Conservation (phyloP, 2,888 invertebrate genomes). For the Fragum fragum region DNA sequence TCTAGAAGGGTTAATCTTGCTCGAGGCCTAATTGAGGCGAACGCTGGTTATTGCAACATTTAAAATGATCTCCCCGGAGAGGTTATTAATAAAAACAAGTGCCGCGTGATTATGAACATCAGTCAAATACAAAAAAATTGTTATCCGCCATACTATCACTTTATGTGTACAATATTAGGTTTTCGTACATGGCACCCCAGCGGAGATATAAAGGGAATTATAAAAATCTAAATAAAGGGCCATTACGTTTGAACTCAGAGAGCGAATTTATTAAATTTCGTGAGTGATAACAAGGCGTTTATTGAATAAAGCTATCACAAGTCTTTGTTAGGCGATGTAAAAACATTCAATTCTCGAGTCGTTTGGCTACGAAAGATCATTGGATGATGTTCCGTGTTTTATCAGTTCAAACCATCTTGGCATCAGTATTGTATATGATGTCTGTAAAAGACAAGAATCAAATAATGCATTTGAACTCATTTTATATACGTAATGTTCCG, state of each 20-base stretch:
- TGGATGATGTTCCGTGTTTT: neutral
- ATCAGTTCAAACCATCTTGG: conserved; percentile 4
- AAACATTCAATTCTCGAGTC: conserved; percentile 18
- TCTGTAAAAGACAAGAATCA: too few species aligned
- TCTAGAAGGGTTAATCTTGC: neutral
- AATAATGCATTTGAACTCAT: too few species aligned
- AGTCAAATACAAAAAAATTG: conserved; percentile 39
- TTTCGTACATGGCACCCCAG: neutral
- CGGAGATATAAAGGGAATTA: conserved; percentile 14
- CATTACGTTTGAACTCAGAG: conserved; percentile 25
- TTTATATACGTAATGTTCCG: too few species aligned
- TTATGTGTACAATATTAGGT: conserved; percentile 19
- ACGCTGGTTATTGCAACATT: conserved; percentile 3
- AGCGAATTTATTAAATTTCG: conserved; percentile 13
- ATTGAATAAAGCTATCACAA: conserved; percentile 9
- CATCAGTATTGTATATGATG: neutral
- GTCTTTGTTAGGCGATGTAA: neutral
- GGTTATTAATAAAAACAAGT: conserved; percentile 30
- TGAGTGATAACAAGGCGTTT: conserved; percentile 23
- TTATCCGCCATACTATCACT: conserved; percentile 11
- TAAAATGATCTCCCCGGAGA: conserved; percentile 5
- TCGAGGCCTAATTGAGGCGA: conserved; percentile 3
- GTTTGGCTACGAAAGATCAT: neutral
- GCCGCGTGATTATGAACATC: conserved; percentile 42
- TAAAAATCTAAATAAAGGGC: conserved; percentile 19